These are phyloP conservation scores for Tetramorium alpestre DNA, from an alignment of 1,140 invertebrate species.

Conservation along the genomic window DNA sequence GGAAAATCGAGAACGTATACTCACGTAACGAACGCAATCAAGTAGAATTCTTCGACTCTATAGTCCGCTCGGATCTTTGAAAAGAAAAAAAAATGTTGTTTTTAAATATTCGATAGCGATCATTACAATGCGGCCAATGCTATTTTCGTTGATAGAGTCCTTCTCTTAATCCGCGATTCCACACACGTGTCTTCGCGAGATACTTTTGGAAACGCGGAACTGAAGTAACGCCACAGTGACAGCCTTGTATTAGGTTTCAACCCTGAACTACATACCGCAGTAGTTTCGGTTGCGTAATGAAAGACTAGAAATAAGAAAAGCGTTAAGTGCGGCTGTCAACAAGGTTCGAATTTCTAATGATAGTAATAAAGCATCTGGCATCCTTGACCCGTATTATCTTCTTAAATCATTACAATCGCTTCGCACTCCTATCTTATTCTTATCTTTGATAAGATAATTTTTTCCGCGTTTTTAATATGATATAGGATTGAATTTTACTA, in stretches of 20 bases:
- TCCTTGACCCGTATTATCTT: conserved; percentile 10
- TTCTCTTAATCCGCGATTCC: background rate
- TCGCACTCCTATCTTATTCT: background rate
- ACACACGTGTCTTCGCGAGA: background rate
- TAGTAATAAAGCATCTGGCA: background rate
- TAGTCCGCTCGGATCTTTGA: background rate
- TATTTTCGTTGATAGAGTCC: background rate
- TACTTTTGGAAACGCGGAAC: conserved; percentile 17
- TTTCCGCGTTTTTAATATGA: background rate
- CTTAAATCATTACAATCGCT: background rate
- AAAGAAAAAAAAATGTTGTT: background rate
- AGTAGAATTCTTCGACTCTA: background rate
- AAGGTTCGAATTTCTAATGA: conserved; percentile 34
- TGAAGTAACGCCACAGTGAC: conserved; percentile 21
- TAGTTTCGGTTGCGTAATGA: conserved; percentile 59
- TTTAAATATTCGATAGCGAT: background rate
- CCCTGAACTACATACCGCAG: conserved; percentile 64
- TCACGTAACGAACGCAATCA: background rate
- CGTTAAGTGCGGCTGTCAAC: conserved; percentile 26
- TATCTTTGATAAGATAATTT: background rate
- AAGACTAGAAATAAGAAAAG: conserved; percentile 57
- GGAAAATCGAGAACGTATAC: background rate
- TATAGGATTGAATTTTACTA: background rate
- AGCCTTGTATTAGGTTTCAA: conserved; percentile 49
- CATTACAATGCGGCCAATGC: background rate